phyloP scores from a whole-genome alignment of 2,113 vertebrate genomes.

The Emydocephalus ijimae region DNA sequence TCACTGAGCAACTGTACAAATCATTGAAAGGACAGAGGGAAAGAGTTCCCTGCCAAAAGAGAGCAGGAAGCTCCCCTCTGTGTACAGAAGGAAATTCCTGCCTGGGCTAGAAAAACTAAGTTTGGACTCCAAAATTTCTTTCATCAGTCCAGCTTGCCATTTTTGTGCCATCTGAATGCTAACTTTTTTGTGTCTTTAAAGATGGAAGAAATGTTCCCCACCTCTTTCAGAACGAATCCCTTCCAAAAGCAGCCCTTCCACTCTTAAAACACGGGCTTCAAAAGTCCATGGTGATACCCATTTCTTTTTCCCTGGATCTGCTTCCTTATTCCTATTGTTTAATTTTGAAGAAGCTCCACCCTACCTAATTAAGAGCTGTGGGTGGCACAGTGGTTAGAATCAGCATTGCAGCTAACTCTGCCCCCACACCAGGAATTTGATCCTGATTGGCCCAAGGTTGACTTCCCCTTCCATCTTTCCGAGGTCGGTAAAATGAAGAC shows the following conservation, averaged over 20 bases:
- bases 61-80: not conserved
- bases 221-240: not conserved
- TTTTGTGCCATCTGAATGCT: not conserved
- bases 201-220: not conserved
- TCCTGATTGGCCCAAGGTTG: not conserved
- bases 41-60: not conserved
- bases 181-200: not conserved
- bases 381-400: too few species aligned
- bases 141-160: not conserved
- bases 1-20: not conserved
- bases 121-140: not conserved
- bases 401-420: too few species aligned
- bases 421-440: too few species aligned
- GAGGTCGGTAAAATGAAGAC: not conserved
- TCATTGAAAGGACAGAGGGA: not conserved
- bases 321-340: too few species aligned
- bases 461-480: not conserved
- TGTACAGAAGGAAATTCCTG: not conserved
- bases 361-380: too few species aligned
- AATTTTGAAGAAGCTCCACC: too few species aligned
- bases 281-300: not conserved
- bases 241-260: not conserved
- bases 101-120: not conserved
- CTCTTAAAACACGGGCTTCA: not conserved
- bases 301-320: not conserved